Percentiles rank a stretch among this genome's conserved stretches.
Conservation (phyloP, 64 coral and sea anemone genomes). For the Stichodactyla helianthus region DNA sequence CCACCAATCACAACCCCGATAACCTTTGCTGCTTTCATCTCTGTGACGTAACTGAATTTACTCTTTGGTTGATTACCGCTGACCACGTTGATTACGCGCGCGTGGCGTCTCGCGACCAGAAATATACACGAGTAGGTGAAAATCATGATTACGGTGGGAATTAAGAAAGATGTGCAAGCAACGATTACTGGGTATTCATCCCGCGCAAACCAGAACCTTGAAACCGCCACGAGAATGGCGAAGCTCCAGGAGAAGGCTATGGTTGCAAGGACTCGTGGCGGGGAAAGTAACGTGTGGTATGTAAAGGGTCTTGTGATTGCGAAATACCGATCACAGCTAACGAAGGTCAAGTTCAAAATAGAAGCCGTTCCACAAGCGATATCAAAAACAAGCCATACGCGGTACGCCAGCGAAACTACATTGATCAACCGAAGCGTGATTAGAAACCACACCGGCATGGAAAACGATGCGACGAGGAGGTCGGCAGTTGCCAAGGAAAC, state of each 20-base stretch:
- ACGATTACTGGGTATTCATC: slow-evolving; percentile 43
- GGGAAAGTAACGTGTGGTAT: slow-evolving; percentile 41
- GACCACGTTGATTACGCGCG: slow-evolving; percentile 34
- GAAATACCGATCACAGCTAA: slow-evolving; percentile 49
- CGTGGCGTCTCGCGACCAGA: slow-evolving; percentile 47
- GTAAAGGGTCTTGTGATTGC: slow-evolving; percentile 37
- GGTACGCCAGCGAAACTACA: neutral
- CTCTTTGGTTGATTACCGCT: slow-evolving; percentile 12
- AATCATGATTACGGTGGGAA: slow-evolving; percentile 32
- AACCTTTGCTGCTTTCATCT: slow-evolving; percentile 86
- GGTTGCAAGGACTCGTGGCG: slow-evolving; percentile 15
- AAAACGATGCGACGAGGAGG: slow-evolving; percentile 34
- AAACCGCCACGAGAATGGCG: slow-evolving; percentile 30
- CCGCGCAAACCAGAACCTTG: slow-evolving; percentile 16
- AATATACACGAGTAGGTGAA: slow-evolving; percentile 54
- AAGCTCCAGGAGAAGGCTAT: slow-evolving; percentile 46
- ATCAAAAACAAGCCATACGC: slow-evolving; percentile 44
- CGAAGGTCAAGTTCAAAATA: slow-evolving; percentile 61
- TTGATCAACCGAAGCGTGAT: slow-evolving; percentile 4
- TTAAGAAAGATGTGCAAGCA: slow-evolving; percentile 44
- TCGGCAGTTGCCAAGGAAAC: slow-evolving; percentile 50
- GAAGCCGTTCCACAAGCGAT: slow-evolving; percentile 63
- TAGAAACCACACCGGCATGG: slow-evolving; percentile 48
- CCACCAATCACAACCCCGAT: slow-evolving; percentile 84
- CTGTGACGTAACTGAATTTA: slow-evolving; percentile 63